phyloP scores from a whole-genome alignment of 2,113 vertebrate genomes.

The Pithys albifrons region DNA sequence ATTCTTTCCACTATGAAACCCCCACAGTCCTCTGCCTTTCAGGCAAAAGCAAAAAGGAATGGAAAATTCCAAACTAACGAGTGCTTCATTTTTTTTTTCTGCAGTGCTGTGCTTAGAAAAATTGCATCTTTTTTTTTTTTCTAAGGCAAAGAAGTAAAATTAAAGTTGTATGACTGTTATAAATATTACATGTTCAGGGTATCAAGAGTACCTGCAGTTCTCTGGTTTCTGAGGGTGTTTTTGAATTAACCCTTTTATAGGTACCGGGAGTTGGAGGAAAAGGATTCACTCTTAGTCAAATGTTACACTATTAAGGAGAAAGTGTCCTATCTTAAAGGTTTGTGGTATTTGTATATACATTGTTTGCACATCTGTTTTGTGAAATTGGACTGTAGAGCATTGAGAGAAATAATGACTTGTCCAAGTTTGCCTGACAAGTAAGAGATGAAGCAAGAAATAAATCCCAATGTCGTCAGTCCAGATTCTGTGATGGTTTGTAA shows the following conservation, averaged over 20 bases:
- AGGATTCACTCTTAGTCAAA: not conserved
- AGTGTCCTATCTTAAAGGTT: not conserved
- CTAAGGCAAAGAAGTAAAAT: constrained; percentile 75
- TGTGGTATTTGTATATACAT: not conserved
- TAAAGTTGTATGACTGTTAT: constrained; percentile 82
- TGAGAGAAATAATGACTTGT: not conserved
- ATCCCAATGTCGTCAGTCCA: not conserved
- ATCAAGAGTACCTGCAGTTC: constrained; percentile 63
- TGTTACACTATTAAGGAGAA: not conserved
- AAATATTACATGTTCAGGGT: constrained; percentile 81
- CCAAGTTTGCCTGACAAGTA: not conserved
- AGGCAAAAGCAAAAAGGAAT: constrained; percentile 60
- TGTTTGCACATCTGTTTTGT: not conserved
- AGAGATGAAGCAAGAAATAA: not conserved
- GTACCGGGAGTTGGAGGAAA: not conserved
- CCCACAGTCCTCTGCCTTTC: constrained; percentile 37
- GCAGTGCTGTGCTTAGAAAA: constrained; percentile 67
- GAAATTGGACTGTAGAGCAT: not conserved
- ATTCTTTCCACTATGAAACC: constrained; percentile 42
- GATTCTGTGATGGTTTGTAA: not conserved
- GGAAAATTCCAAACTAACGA: constrained; percentile 77
- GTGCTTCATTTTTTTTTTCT: constrained; percentile 51
- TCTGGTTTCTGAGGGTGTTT: constrained; percentile 55
- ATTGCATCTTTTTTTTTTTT: constrained; percentile 45
- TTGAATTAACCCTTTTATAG: constrained; percentile 70